Evolutionary conservation across 2,888 invertebrate genomes (phyloP), one percentile per base, ranked within the genome.

Genomic region (Laothoe populi): DNA sequence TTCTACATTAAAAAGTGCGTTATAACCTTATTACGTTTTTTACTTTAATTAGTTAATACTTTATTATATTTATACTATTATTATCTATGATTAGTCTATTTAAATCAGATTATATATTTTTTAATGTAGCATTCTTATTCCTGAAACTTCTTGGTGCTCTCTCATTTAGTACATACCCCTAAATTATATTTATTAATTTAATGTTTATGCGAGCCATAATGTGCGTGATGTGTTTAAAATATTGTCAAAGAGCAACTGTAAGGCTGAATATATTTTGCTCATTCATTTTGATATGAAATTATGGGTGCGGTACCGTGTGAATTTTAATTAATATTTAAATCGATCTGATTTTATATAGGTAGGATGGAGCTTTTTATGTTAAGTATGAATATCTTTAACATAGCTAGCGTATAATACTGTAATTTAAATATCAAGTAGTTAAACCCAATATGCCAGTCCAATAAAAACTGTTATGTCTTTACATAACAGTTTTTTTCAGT

Each of bases 241-340:
- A 58, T 35, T 45, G 31, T 57, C 31, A 31, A 31, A 13, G 48
- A 59, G 65, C 57, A 71, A 70, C 70, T 73, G 61, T 61, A 83
- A 84, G 84, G 79, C 82, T 84, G 81, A 84, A 74, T 66, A 70
- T 72, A 73, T 69, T 65, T 83, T 83, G 83, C 82, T 85, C 84
- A 83, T 74, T 53, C 19, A 21, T 53, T 53, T 35, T 31, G 19
- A 31, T 4, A 48, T n/a, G 11, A 5, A 4, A n/a, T 48, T 19
- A 31, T 26, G 11, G 19, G 31, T 53, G 19, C 49, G 13, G 11
- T 53, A 5, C 38, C 19, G 53, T 53, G 53, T 53, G 31, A 35
- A 53, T 53, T 31, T 48, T n/a, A 8, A 24, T 24, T 21, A 24
- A 16, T 26, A 10, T 53, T 53, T 31, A 1, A 53, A 35, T 31